Base-by-base conservation (phyloP, 2,888 invertebrate species). In the Dynastes grantii region DNA sequence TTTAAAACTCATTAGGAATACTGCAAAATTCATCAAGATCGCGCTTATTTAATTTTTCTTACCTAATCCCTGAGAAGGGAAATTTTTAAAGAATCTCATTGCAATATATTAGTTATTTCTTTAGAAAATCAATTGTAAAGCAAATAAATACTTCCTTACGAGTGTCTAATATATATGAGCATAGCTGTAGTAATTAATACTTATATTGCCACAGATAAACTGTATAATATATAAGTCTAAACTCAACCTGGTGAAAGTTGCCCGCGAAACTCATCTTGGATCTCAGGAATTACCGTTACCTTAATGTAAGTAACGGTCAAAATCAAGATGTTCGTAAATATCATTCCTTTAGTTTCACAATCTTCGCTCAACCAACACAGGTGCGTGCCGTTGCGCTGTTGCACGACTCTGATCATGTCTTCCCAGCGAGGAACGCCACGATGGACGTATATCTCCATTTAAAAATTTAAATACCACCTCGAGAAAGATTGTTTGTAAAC, bases 401-500 rank as follows among this genome's bases (percentile, higher is more conserved):
- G 61, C 73, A 61, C 61, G 45, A 73, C 73, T 61, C n/a, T 61
- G 11, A 45, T 55, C 61, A 8, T 49, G 8, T 9, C 45, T 27
- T 45, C 55, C 5, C 45, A 22, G 27, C 27, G 40, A 45, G n/a
- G 13, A 45, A 61, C 73, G 55, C 22, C 55, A 45, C 58, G 40
- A 68, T 64, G 16, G 37, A 53, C 32, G 70, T 32, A 1, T 55
- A 40, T 22, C 55, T 75, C 73, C 73, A 61, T 75, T 75, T 75
- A 75, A 75, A 75, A 75, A 75, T 75, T 75, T 75, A 75, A 75
- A 75, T 61, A 29, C 73, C 73, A 75, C 63, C 73, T 68, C 73
- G 73, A 75, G 73, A 75, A 75, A 75, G 73, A 75, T 75, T 75
- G 73, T 75, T 75, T 75, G 73, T 75, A 75, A 75, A 75, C 73